Conservation (phyloP, 2,888 invertebrate species). For the Drosophila subsilvestris region DNA sequence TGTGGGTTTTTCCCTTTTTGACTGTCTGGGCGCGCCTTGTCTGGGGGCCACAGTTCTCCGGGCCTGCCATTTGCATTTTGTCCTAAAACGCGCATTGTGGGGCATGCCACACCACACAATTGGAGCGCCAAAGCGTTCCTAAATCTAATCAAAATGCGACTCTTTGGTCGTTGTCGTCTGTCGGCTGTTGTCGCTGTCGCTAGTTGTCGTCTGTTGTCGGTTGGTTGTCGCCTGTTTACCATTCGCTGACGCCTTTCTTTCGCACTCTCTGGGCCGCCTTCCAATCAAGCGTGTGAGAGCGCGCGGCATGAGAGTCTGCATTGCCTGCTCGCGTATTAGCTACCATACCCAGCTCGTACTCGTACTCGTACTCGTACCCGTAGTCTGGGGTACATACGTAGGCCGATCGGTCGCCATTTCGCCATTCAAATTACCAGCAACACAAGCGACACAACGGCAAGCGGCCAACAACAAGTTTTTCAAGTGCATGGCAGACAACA, state of each 20-base stretch:
- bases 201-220: conserved; percentile 52
- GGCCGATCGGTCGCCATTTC: conserved; percentile 65
- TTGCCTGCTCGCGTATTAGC: conserved; percentile 16
- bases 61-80: conserved; percentile 58
- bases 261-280: conserved; percentile 39
- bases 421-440: conserved; percentile 73
- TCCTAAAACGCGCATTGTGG: conserved; percentile 73
- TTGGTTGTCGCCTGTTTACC: conserved; percentile 43
- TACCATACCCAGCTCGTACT: conserved; percentile 19
- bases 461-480: conserved; percentile 64
- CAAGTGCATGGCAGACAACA: conserved; percentile 75
- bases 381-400: conserved; percentile 41
- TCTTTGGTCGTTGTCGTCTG: conserved; percentile 50
- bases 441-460: conserved; percentile 37
- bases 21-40: conserved; percentile 63
- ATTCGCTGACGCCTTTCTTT: conserved; percentile 63
- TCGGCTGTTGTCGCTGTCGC: conserved; percentile 57
- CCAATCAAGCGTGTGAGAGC: conserved; percentile 26
- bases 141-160: conserved; percentile 78
- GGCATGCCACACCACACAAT: conserved; percentile 61
- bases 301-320: conserved; percentile 12
- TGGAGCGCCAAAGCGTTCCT: conserved; percentile 70
- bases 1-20: conserved; percentile 72
- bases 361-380: conserved; percentile 11
- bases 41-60: conserved; percentile 25